Conservation (phyloP, 2,888 invertebrate genomes). For the Operophtera brumata region DNA sequence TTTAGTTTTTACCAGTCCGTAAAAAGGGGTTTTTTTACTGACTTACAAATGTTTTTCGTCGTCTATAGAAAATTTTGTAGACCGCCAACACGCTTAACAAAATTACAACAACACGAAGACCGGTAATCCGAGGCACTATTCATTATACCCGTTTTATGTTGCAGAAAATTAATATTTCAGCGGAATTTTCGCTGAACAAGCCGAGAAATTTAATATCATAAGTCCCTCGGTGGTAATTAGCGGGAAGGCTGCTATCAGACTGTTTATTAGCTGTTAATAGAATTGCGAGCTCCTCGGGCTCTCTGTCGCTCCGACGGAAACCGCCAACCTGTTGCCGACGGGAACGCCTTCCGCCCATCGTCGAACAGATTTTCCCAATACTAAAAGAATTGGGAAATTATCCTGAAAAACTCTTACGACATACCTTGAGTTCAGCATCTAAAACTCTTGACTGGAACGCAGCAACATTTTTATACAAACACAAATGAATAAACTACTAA, state of each 20-base stretch:
- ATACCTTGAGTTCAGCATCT: conserved; percentile 29
- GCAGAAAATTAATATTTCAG: conserved; percentile 49
- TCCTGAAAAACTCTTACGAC: conserved; percentile 32
- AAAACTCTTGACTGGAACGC: conserved; percentile 21
- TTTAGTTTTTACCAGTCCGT: no score
- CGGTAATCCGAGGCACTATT: conserved; percentile 32
- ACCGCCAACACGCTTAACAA: background rate
- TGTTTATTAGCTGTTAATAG: conserved; percentile 71
- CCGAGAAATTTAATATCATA: conserved; percentile 60
- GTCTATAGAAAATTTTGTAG: no score
- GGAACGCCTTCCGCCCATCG: conserved; percentile 79
- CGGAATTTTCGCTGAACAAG: conserved; percentile 45
- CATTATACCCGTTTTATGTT: conserved; percentile 41
- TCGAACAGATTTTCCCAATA: conserved; percentile 38
- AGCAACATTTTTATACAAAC: conserved; percentile 48
- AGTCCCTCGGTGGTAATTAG: conserved; percentile 62
- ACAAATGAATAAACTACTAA: conserved; percentile 53
- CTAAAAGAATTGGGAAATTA: conserved; percentile 25
- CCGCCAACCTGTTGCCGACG: conserved; percentile 75
- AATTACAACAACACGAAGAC: conserved; percentile 17
- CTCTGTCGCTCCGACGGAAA: conserved; percentile 45
- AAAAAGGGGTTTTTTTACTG: no score
- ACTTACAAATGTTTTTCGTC: no score
- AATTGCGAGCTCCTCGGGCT: conserved; percentile 58
- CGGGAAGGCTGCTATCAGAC: conserved; percentile 55